Base-by-base conservation (phyloP, 2,113 vertebrate genomes). In the Pygoscelis antarcticus region DNA sequence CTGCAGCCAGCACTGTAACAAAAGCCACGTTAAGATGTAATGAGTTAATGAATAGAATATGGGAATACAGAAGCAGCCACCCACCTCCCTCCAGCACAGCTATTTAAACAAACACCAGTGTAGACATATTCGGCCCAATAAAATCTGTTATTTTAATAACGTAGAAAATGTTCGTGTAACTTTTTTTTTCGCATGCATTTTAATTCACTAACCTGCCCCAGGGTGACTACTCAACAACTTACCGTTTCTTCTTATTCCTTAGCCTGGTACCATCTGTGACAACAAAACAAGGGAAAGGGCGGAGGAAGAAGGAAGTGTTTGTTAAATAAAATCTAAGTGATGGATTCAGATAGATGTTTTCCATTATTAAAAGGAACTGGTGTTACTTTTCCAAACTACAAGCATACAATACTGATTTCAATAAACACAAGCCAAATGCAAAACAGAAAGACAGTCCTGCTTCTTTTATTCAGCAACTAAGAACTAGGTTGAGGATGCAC, bases 81-180 rank as follows among this genome's bases (percentile, higher is more conserved):
- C 61, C 75, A 68, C 74, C 44, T 60, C 81, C 91, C 83, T 70
- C 3, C 27, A 88, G 75, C 54, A 82, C 36, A 65, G 65, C 81
- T 95, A 74, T 87, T 91, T 89, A 83, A 23, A 82, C 38, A 93
- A 83, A 74, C 49, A 93, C 27, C 62, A 69, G 11, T 23, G 38
- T 7, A 83, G 70, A 86, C 26, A 91, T 42, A 87, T 69, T 91
- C 70, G 92, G 71, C 38, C 57, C 51, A 82, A 93, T 40, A 93
- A 97, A 96, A 71, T 34, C 71, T 88, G 54, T 51, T 90, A 82
- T 92, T 97, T 91, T 55, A 93, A 77, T 76, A 87, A 64, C 29
- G 18, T 54, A 88, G 23, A 65, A 95, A 86, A 38, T 79, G 40
- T 26, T 79, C 29, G 46, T 84, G 64, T 46, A 75, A 79, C 15